Evolutionary conservation across 92 coral and sea anemone species (phyloP), one percentile per base, ranked within the genome.

Genomic region (Epizoanthus illoricatus): DNA sequence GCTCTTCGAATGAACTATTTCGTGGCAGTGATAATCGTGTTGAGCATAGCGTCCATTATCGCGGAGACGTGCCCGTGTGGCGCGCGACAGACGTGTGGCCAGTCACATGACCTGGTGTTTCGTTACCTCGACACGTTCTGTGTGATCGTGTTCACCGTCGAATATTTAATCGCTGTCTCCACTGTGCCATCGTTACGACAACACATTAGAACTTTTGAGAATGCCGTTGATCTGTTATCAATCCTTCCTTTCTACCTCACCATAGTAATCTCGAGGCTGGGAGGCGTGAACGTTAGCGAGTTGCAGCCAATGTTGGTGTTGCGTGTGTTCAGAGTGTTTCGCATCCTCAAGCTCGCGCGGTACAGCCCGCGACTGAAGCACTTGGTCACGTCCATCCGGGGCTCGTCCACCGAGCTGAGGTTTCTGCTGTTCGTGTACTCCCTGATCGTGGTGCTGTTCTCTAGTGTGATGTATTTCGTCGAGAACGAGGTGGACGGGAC

Each of bases 241-340:
- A 57, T 76, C 15, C 42, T 78, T 75, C 88, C 88, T 18, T 85
- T 85, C 45, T 85, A 76, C 28, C 21, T 85, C 43, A 78, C 84
- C 42, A 23, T 85, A 7, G 4, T 85, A 5, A n/a, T 85, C 60
- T 39, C 33, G 2, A 43, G 59, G 28, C 18, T 81, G 12, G 70
- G 71, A 43, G 65, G 71, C 20, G 76, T 42, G 24, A 10, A 60
- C 7, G 71, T 28, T 5, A 20, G 24, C 21, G 18, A 69, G 6
- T 57, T 81, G 2, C 63, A 81, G 43, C 41, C 75, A 1, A n/a
- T 81, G 16, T 23, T 76, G 2, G 85, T 81, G 11, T 56, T 81
- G 6, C 85, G 85, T 19, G 74, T 81, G 6, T 81, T 81, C 47
- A 81, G 78, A 33, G 71, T 81, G 39, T 81, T 81, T 33, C 75